Conservation (phyloP, 1,140 invertebrate species). For the Phthorimaea operculella region DNA sequence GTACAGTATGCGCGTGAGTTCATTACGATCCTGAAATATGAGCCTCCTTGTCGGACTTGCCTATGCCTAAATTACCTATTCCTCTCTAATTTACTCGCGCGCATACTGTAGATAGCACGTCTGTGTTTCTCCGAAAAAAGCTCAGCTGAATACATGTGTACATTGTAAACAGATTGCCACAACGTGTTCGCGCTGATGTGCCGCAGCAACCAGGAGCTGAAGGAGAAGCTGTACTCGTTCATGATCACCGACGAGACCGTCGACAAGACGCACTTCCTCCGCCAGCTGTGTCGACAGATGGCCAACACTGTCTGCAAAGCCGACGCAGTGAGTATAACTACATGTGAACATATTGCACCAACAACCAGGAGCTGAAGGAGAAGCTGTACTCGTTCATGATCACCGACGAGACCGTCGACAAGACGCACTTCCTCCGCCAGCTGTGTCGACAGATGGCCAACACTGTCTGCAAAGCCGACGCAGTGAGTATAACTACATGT, state of each 20-base stretch:
- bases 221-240: constrained; percentile 90
- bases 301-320: constrained; percentile 87
- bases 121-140: too few species aligned
- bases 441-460: constrained; percentile 91
- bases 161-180: constrained; percentile 80
- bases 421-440: constrained; percentile 80
- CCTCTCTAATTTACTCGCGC: too few species aligned
- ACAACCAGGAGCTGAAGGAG: constrained; percentile 87
- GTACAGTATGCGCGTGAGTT: too few species aligned
- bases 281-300: constrained; percentile 86
- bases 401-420: constrained; percentile 82
- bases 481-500: constrained; percentile 69
- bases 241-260: constrained; percentile 82
- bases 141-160: too few species aligned
- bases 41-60: too few species aligned
- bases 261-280: constrained; percentile 83
- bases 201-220: constrained; percentile 83
- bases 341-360: constrained; percentile 70
- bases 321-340: constrained; percentile 75
- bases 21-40: too few species aligned
- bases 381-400: constrained; percentile 89
- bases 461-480: constrained; percentile 84
- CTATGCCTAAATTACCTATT: too few species aligned
- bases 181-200: constrained; percentile 90
- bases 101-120: too few species aligned